phyloP scores from a whole-genome alignment of 2,888 invertebrate genomes.

The Nysson spinosus region DNA sequence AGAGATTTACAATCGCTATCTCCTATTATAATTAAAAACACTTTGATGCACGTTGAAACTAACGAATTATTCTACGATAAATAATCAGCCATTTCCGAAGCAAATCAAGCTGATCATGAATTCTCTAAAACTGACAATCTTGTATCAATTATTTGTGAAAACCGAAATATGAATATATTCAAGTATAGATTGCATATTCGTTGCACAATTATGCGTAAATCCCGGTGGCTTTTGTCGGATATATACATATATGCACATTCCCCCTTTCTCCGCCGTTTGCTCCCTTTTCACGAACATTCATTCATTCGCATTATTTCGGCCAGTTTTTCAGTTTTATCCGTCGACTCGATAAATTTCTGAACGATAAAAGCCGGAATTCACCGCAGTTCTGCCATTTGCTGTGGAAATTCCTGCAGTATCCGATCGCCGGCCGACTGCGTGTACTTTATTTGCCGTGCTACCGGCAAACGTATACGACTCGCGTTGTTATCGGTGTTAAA shows the following conservation, averaged over 20 bases:
- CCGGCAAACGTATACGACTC: not conserved
- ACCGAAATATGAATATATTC: no score
- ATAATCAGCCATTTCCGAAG: no score
- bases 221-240: constrained; percentile 1
- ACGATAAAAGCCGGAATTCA: constrained; percentile 40
- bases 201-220: not conserved
- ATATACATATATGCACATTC: not conserved
- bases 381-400: constrained; percentile 35
- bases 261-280: not conserved
- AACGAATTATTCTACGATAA: no score
- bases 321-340: constrained; percentile 32
- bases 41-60: no score
- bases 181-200: not conserved
- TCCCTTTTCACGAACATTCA: no score
- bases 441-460: constrained; percentile 22
- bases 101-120: no score
- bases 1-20: no score
- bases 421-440: not conserved
- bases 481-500: constrained; percentile 6
- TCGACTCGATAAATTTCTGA: constrained; percentile 31
- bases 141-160: no score
- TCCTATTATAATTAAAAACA: no score
- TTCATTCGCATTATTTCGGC: constrained; percentile 6
- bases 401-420: constrained; percentile 20
- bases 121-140: no score